These are phyloP conservation scores for Fragum whitleyi DNA, from an alignment of 2,888 invertebrate genomes.

Conservation along the genomic window DNA sequence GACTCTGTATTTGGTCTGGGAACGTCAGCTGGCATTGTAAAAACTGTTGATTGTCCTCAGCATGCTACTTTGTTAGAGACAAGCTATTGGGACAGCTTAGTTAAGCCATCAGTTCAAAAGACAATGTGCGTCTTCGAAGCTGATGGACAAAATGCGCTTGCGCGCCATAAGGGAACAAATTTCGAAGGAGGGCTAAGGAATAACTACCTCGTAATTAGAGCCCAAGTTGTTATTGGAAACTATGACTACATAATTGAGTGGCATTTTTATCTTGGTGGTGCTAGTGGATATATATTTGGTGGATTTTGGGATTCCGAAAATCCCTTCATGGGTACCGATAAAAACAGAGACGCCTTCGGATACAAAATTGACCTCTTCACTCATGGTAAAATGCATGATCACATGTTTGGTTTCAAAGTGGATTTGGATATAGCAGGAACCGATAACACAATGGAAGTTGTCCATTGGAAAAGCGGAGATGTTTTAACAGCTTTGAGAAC, in stretches of 20 bases:
- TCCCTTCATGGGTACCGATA: conserved; percentile 55
- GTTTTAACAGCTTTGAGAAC: conserved; percentile 58
- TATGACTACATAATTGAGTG: conserved; percentile 71
- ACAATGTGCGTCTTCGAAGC: conserved; percentile 72
- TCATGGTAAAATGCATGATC: conserved; percentile 71
- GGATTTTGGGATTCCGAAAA: conserved; percentile 66
- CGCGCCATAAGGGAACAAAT: conserved; percentile 61
- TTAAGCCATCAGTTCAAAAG: conserved; percentile 43
- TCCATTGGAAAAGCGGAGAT: conserved; percentile 71
- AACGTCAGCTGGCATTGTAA: conserved; percentile 53
- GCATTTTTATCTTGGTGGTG: conserved; percentile 62
- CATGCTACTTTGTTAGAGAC: conserved; percentile 67
- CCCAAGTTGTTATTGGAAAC: conserved; percentile 63
- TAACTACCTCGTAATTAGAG: conserved; percentile 57
- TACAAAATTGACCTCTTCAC: conserved; percentile 48
- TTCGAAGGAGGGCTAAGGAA: conserved; percentile 67
- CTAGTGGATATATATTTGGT: conserved; percentile 64
- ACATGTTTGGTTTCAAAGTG: conserved; percentile 73
- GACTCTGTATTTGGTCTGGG: conserved; percentile 67
- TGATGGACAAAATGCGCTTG: conserved; percentile 65
- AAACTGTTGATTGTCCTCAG: conserved; percentile 71
- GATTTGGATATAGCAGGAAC: conserved; percentile 69
- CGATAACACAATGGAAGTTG: conserved; percentile 65
- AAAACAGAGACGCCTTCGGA: conserved; percentile 61
- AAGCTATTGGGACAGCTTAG: conserved; percentile 48